Conservation (phyloP, 64 coral and sea anemone genomes). For the Cladopsammia gracilis region DNA sequence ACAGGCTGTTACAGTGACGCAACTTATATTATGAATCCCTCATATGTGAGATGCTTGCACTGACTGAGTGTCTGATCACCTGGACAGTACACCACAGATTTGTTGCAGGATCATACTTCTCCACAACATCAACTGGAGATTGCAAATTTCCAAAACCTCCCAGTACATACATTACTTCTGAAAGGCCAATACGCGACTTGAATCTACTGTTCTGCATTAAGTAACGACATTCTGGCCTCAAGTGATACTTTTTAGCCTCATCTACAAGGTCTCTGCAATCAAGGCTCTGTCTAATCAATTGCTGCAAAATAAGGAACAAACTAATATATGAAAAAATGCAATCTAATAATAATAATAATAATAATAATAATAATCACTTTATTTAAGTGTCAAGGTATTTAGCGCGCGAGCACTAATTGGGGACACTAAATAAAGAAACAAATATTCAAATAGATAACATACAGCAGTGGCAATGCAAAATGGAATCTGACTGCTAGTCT, state of each 20-base stretch:
- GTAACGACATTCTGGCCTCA: conserved; percentile 93
- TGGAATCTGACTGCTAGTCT: no score
- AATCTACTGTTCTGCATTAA: conserved; percentile 85
- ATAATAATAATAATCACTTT: no score
- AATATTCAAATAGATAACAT: no score
- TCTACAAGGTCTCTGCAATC: conserved; percentile 97
- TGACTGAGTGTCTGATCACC: conserved; percentile 43
- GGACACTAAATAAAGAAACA: no score
- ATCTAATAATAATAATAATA: no score
- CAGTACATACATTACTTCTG: conserved; percentile 89
- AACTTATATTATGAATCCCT: no score
- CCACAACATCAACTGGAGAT: conserved; percentile 88
- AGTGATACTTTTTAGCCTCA: conserved; percentile 98
- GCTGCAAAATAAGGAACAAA: conserved; percentile 40
- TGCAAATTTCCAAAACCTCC: conserved; percentile 98
- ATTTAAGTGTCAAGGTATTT: no score
- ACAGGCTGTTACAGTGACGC: no score
- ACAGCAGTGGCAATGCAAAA: no score
- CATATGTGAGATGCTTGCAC: no score
- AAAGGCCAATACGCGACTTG: conserved; percentile 81
- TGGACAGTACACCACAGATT: conserved; percentile 72
- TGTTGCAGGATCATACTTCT: conserved; percentile 89
- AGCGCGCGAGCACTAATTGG: no score
- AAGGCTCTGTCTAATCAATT: conserved; percentile 81
- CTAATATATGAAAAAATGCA: no score